phyloP scores from a whole-genome alignment of 2,888 invertebrate genomes.

The Margaritifera margaritifera region DNA sequence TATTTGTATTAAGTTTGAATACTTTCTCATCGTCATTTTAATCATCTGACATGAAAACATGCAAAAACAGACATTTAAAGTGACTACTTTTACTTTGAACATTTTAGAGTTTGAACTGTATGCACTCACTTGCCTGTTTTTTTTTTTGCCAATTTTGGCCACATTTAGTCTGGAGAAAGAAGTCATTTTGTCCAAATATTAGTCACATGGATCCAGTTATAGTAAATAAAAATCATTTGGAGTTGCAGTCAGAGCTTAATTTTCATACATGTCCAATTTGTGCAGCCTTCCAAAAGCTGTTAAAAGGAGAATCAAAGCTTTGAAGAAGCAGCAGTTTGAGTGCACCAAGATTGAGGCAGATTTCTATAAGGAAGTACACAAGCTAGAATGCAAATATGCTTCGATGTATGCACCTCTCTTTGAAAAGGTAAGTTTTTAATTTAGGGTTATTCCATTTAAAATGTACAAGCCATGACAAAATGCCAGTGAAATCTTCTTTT shows the following conservation, averaged over 20 bases:
- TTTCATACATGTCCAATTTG: background rate
- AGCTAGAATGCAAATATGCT: constrained; percentile 92
- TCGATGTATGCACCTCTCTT: constrained; percentile 84
- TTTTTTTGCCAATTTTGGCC: background rate
- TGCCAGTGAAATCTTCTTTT: background rate
- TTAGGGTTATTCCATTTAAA: background rate
- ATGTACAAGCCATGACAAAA: background rate
- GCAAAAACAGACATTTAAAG: no score
- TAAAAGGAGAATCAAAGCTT: constrained; percentile 85
- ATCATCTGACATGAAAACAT: no score
- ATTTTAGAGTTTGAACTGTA: no score
- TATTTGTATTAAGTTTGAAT: no score
- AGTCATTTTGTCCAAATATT: background rate
- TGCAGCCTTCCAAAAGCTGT: constrained; percentile 81
- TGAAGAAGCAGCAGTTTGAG: constrained; percentile 89
- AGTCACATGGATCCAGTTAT: no score
- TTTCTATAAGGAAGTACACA: constrained; percentile 95
- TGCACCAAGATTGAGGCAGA: constrained; percentile 90
- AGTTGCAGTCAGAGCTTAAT: no score
- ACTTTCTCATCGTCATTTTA: no score
- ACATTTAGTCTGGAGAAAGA: background rate
- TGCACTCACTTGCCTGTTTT: no score
- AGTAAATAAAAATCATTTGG: no score
- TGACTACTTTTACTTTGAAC: no score
- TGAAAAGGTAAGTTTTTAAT: constrained; percentile 79